These are phyloP conservation scores for Mustela lutreola DNA, from an alignment of 2,113 vertebrate species.

Conservation along the genomic window DNA sequence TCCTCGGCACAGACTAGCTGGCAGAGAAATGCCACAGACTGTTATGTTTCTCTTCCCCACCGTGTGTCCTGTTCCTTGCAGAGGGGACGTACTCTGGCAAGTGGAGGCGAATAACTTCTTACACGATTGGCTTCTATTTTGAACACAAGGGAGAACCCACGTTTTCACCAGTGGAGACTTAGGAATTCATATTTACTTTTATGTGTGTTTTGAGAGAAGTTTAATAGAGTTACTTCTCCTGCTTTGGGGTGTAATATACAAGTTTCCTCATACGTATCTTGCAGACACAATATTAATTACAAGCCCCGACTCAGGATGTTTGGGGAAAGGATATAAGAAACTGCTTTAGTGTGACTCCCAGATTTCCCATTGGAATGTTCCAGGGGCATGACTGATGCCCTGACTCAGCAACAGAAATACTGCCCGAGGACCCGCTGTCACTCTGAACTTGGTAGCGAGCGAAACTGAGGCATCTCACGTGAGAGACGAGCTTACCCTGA, in stretches of 20 bases:
- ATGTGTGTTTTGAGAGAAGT: background rate
- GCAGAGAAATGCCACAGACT: fast-evolving
- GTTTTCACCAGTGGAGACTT: background rate
- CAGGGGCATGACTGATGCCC: background rate
- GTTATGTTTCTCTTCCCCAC: no score
- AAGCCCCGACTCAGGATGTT: background rate
- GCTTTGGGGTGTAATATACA: background rate
- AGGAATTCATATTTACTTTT: background rate
- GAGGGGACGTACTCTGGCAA: background rate
- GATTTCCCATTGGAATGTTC: background rate
- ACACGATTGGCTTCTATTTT: background rate
- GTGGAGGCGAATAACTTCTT: background rate
- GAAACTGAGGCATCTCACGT: background rate
- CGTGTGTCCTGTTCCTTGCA: fast-evolving
- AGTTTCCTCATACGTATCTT: background rate
- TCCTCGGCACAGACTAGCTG: background rate
- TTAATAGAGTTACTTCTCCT: background rate
- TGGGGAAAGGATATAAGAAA: background rate
- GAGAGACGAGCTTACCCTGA: no score
- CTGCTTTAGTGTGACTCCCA: background rate
- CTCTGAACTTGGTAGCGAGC: background rate
- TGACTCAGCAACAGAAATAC: background rate
- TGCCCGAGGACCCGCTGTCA: background rate
- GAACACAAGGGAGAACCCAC: background rate
- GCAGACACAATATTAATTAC: background rate